These are phyloP conservation scores for Chrysolina haemoptera DNA, from an alignment of 2,888 invertebrate genomes.

Conservation along the genomic window DNA sequence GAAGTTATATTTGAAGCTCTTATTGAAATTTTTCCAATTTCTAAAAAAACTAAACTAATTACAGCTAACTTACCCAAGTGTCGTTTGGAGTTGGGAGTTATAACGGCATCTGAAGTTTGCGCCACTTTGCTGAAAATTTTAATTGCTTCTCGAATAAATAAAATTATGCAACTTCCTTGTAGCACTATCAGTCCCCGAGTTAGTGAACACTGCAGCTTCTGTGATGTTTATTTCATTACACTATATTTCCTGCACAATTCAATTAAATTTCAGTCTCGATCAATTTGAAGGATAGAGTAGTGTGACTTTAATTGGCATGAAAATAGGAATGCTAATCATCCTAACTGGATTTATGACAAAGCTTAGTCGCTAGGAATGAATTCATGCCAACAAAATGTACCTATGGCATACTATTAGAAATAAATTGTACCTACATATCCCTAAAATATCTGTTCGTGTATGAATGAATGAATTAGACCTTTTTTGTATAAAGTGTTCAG, in stretches of 20 bases:
- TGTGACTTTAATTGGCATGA: not conserved
- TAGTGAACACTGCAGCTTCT: not conserved
- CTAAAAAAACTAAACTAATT: conserved; percentile 3
- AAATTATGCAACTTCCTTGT: conserved; percentile 34
- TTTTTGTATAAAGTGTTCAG: no score
- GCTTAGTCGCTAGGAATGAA: not conserved
- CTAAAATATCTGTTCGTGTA: no score
- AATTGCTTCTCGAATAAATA: conserved; percentile 41
- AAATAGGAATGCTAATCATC: not conserved
- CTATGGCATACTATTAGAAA: no score
- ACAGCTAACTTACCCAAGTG: conserved; percentile 64
- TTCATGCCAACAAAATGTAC: not conserved
- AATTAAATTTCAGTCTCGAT: not conserved
- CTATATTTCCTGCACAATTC: not conserved
- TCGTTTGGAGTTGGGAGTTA: conserved; percentile 65
- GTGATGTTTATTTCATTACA: conserved; percentile 18
- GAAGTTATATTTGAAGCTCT: not conserved
- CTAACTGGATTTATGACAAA: not conserved
- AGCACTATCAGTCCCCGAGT: conserved; percentile 5
- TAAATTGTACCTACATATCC: no score
- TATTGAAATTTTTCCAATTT: not conserved
- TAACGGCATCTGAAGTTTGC: conserved; percentile 57
- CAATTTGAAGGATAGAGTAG: not conserved
- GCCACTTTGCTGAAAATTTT: conserved; percentile 62
- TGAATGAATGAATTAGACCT: no score